Evolutionary conservation across 2,113 vertebrate species (phyloP).

Genomic region (Lipotes vexillifer): DNA sequence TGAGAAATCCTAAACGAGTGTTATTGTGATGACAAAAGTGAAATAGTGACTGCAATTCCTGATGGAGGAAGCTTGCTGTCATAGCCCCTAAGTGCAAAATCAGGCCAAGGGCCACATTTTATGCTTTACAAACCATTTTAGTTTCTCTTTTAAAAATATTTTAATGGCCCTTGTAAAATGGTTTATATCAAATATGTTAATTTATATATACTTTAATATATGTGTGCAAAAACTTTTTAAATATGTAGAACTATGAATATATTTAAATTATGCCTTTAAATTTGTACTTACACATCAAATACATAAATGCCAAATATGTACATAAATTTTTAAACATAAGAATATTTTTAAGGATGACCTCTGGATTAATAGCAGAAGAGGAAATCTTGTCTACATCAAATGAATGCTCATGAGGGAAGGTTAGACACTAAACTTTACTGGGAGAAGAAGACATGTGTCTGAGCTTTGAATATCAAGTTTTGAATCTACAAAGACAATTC

Average conservation of each 20-base stretch:
- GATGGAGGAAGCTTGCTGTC: not conserved
- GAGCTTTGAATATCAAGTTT: not conserved
- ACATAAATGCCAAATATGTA: not conserved
- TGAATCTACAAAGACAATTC: not conserved
- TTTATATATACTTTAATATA: not conserved
- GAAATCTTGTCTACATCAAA: not conserved
- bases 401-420: not conserved
- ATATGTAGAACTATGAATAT: not conserved
- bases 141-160: not conserved
- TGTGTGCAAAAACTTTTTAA: not conserved
- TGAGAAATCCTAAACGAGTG: not conserved
- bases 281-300: not conserved
- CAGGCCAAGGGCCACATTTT: not conserved
- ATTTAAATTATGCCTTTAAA: not conserved
- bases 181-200: not conserved
- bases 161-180: not conserved
- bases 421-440: not conserved
- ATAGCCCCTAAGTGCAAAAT: not conserved
- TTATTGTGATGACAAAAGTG: rapidly evolving
- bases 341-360: not conserved
- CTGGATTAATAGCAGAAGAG: not conserved
- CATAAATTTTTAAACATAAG: not conserved
- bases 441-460: rapidly evolving
- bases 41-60: too few relatives aligned
- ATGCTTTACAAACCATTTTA: not conserved